phyloP scores from a whole-genome alignment of 2,113 vertebrate genomes.

The Strix uralensis region DNA sequence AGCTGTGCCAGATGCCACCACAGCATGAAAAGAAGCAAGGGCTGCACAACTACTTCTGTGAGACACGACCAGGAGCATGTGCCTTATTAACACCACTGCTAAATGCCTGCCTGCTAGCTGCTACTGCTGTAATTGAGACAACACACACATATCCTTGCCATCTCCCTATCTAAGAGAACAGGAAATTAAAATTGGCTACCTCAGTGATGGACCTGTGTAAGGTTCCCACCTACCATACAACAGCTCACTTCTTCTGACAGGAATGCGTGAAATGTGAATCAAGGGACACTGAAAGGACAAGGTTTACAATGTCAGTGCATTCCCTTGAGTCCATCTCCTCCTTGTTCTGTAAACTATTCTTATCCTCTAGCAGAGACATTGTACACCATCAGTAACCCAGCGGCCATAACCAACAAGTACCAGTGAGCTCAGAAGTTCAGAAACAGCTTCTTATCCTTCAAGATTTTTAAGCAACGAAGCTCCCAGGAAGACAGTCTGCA shows the following conservation, averaged over 20 bases:
- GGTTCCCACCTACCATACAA: neutral
- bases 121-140: neutral
- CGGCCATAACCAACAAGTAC: neutral
- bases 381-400: neutral
- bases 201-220: neutral
- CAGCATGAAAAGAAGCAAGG: conserved; percentile 49
- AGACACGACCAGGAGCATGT: neutral
- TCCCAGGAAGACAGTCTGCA: neutral
- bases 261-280: neutral
- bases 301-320: neutral
- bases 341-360: neutral
- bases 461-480: neutral
- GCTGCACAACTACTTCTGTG: conserved; percentile 1
- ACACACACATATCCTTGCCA: neutral
- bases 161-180: neutral
- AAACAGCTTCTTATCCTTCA: neutral
- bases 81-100: conserved; percentile 10
- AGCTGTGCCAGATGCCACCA: conserved; percentile 56
- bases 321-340: neutral
- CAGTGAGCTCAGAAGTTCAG: neutral
- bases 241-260: neutral
- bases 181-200: neutral
- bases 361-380: neutral
- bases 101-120: conserved; percentile 21
- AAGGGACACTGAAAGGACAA: neutral